Evolutionary conservation across 2,113 vertebrate species (phyloP).

Genomic region (Hypanus sabinus): DNA sequence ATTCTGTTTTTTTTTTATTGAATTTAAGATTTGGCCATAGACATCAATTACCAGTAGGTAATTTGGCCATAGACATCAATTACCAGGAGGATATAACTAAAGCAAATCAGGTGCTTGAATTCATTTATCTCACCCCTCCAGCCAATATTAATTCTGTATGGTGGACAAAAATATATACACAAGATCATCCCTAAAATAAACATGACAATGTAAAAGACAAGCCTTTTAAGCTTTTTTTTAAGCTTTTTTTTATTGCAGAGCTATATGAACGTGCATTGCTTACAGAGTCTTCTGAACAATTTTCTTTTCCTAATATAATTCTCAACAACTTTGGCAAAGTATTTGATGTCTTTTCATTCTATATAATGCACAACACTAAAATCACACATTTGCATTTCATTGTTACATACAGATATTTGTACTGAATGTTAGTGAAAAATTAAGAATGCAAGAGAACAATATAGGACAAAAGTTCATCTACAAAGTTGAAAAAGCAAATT

Average conservation of each 20-base stretch:
- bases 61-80: background rate
- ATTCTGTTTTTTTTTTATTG: too few species aligned
- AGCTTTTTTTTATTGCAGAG: background rate
- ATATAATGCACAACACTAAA: background rate
- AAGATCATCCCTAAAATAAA: background rate
- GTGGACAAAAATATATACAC: background rate
- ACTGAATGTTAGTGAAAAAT: background rate
- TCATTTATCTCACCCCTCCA: background rate
- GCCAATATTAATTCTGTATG: background rate
- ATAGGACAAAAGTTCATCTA: background rate
- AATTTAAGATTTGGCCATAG: background rate
- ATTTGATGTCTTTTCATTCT: background rate
- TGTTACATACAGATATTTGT: background rate
- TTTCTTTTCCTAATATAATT: background rate
- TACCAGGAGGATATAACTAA: background rate
- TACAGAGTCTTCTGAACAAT: background rate
- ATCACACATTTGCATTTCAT: background rate
- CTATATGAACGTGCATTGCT: background rate
- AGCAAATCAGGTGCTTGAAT: background rate
- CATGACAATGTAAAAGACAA: background rate
- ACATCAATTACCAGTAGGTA: background rate
- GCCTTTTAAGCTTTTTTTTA: background rate
- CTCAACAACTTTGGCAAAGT: slow-evolving; percentile 1
- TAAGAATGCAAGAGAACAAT: background rate
- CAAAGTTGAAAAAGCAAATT: background rate